Evolutionary conservation across 1,140 invertebrate genomes (phyloP).

Genomic region (Lepidurus apus): DNA sequence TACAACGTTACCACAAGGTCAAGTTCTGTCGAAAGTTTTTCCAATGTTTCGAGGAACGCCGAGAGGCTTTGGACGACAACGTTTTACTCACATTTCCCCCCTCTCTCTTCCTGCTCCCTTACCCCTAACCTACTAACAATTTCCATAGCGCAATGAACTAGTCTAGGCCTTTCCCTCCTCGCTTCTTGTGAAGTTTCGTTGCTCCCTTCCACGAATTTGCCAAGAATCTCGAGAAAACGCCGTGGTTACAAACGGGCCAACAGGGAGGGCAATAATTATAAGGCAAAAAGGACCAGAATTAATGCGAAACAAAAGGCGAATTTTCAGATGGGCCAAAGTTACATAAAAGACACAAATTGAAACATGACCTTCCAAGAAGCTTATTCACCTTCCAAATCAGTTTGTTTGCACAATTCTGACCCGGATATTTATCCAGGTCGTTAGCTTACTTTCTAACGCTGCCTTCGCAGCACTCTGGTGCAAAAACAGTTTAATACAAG

Average conservation of each 20-base stretch:
- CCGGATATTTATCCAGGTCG: conserved; percentile 3
- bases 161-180: background rate
- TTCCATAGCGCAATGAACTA: conserved; percentile 3
- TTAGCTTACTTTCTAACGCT: background rate
- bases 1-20: background rate
- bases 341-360: background rate
- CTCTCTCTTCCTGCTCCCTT: background rate
- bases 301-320: too few relatives aligned
- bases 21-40: background rate
- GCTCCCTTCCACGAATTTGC: too few relatives aligned
- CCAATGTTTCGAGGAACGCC: background rate
- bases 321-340: background rate
- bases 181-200: too few relatives aligned
- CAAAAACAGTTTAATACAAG: too few relatives aligned
- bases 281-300: too few relatives aligned
- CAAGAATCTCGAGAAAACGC: too few relatives aligned
- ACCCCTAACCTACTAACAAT: background rate
- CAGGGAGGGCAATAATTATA: too few relatives aligned
- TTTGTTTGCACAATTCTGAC: conserved; percentile 17
- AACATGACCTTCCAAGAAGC: background rate
- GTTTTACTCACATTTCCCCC: background rate
- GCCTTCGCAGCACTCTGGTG: background rate
- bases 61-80: background rate
- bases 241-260: too few relatives aligned
- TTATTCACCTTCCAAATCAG: background rate